Base-by-base conservation (phyloP, 2,113 vertebrate genomes). In the Indri indri region DNA sequence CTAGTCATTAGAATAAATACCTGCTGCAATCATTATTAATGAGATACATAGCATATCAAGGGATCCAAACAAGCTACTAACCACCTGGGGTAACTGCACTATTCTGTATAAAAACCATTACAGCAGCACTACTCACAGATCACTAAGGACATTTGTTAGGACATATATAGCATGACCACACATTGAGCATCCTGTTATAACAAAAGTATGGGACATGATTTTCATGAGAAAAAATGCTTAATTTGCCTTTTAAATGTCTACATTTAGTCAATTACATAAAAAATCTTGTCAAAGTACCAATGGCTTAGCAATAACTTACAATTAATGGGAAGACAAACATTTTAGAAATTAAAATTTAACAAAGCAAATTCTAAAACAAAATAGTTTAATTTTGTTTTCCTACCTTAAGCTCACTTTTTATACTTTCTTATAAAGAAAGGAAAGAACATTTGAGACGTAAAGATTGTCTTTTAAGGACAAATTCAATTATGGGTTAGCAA, bases 1-100 rank as follows among this genome's bases (percentile, higher is more conserved):
- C 92, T 70, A 85, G 96, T 98, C 97, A 98, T 98, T 98, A 98
- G 96, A 98, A 97, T 86, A 98, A 98, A 98, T 98, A 98, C 98
- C 98, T 98, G 97, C 97, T 98, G 97, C 97, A 97, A 98, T 96
- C 86, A 93, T 95, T 74, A 98, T 98, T 98, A 98, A 98, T 97
- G 97, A 98, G 96, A 97, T 94, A 97, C 42, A 59, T 95, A 97
- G 57, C 42, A 59, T 95, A 97, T 61, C 97, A 98, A 97, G 95
- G 95, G 97, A 97, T 76, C 68, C 70, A 98, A 94, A 98, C 22
- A 96, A 98, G 94, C 95, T 96, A 73, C 96, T 98, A 98, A 98
- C 98, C 97, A 98, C 97, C 97, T 98, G 93, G 94, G 77, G 93
- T 98, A 98, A 98, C 93, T 94, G 90, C 88, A 96, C 59, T 97